Evolutionary conservation across 2,888 invertebrate genomes (phyloP).

Genomic region (Dusona sp.): DNA sequence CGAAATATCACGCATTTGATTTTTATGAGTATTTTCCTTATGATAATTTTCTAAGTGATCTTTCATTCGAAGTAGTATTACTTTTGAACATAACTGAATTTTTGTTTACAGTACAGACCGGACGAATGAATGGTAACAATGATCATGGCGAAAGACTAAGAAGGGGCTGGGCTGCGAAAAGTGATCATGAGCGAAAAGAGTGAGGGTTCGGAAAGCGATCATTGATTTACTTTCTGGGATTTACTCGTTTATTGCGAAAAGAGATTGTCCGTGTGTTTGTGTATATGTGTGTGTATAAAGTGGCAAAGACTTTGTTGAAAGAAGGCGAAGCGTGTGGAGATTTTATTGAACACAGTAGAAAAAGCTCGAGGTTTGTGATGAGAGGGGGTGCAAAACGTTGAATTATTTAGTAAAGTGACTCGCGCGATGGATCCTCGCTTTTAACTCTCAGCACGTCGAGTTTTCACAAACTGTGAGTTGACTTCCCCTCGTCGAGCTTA

Average conservation of each 20-base stretch:
- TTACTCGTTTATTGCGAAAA: constrained; percentile 52
- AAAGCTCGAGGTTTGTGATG: constrained; percentile 21
- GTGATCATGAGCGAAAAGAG: constrained; percentile 20
- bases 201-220: constrained; percentile 41
- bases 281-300: constrained; percentile 21
- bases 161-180: constrained; percentile 2
- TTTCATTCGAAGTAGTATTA: neutral
- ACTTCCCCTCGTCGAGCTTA: constrained; percentile 34
- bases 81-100: neutral
- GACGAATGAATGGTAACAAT: neutral
- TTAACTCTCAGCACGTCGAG: constrained; percentile 50
- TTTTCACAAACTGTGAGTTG: constrained; percentile 51
- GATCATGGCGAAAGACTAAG: neutral
- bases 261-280: constrained; percentile 26
- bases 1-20: neutral
- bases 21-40: neutral
- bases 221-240: constrained; percentile 46
- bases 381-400: constrained; percentile 54
- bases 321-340: constrained; percentile 55
- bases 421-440: constrained; percentile 52
- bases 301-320: constrained; percentile 39
- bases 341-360: constrained; percentile 59
- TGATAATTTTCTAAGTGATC: neutral
- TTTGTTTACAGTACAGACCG: neutral
- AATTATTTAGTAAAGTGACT: constrained; percentile 67